These are phyloP conservation scores for Anomalospiza imberbis DNA, from an alignment of 2,797 vertebrate species.

Conservation along the genomic window DNA sequence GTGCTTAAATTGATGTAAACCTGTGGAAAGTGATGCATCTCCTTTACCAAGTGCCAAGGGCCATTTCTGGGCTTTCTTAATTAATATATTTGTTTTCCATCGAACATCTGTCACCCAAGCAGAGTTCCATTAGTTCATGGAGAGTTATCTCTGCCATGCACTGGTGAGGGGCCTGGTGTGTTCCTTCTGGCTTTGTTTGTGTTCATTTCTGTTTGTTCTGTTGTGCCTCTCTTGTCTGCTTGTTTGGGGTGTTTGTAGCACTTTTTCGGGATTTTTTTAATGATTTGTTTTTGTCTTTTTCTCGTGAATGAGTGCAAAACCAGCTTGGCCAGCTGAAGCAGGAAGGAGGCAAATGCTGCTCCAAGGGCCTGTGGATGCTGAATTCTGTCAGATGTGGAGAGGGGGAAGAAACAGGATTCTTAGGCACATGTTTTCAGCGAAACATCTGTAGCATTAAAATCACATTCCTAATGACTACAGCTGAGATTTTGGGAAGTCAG, in stretches of 20 bases:
- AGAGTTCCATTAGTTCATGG: background rate
- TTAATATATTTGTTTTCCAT: background rate
- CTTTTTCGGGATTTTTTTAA: too few relatives aligned
- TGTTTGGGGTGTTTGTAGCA: background rate
- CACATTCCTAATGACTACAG: background rate
- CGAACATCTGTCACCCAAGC: background rate
- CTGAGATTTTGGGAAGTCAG: background rate
- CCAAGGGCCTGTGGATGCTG: background rate
- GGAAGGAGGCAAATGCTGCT: background rate
- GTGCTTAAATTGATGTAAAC: background rate
- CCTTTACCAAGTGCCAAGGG: background rate
- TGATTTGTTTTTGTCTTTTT: background rate
- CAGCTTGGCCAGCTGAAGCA: background rate
- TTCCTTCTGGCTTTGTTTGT: background rate
- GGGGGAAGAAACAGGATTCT: background rate
- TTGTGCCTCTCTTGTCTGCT: background rate
- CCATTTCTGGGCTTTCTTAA: background rate
- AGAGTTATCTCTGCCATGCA: background rate
- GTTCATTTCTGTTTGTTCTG: background rate
- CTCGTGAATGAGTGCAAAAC: background rate
- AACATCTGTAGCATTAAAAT: background rate
- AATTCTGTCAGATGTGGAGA: background rate
- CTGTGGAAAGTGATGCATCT: background rate
- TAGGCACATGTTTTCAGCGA: accelerated
- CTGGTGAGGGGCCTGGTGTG: background rate